phyloP scores from a whole-genome alignment of 2,888 invertebrate genomes.

The Cataglyphis rosenhaueri region DNA sequence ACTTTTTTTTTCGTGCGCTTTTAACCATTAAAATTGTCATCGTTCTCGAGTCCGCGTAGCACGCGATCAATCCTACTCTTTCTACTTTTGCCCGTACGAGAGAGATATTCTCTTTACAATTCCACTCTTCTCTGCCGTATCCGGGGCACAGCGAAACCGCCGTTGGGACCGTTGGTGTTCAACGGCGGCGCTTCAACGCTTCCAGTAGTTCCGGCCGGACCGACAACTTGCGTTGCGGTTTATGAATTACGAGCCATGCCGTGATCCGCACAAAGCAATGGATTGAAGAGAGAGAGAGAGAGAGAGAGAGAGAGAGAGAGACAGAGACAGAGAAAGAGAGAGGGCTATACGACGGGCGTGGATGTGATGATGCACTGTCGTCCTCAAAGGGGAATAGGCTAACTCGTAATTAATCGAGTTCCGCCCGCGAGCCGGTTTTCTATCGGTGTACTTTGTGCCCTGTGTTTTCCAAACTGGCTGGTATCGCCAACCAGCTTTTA shows the following conservation, averaged over 20 bases:
- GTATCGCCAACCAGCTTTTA: constrained; percentile 46
- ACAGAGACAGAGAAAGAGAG: neutral
- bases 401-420: constrained; percentile 67
- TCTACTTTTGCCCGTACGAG: neutral
- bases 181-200: constrained; percentile 26
- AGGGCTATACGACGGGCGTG: neutral
- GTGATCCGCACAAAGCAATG: constrained; percentile 50
- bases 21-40: constrained; percentile 14
- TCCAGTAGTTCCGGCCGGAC: constrained; percentile 39
- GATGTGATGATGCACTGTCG: constrained; percentile 40
- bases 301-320: neutral
- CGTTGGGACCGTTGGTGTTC: neutral
- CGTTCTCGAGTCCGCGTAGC: constrained; percentile 2
- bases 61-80: constrained; percentile 13
- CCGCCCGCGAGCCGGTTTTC: constrained; percentile 43
- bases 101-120: constrained; percentile 44
- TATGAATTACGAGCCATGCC: constrained; percentile 50
- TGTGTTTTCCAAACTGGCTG: constrained; percentile 59
- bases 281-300: constrained; percentile 5
- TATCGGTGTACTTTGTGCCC: constrained; percentile 15
- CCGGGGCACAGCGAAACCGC: constrained; percentile 35
- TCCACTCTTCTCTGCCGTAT: neutral
- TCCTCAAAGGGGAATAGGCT: constrained; percentile 61
- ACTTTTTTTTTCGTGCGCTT: neutral
- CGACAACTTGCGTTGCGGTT: constrained; percentile 35